A percentile compares a stretch with the other conserved stretches of the same genome.
phyloP scores from a whole-genome alignment of 2,113 vertebrate genomes.

The Chlamydotis undulata region DNA sequence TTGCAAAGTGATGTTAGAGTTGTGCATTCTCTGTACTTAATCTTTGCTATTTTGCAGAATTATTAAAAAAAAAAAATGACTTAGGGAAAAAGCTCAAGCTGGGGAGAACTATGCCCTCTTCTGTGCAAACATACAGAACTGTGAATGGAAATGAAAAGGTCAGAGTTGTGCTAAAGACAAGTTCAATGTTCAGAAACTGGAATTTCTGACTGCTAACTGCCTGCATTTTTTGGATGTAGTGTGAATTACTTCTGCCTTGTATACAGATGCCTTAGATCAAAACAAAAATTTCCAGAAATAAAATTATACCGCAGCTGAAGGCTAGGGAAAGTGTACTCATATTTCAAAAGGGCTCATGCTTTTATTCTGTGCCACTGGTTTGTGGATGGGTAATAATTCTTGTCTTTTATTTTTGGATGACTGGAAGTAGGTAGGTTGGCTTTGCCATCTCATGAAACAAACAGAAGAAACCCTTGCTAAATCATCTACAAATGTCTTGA shows the following conservation, averaged over 20 bases:
- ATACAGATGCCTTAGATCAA: background rate
- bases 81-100: background rate
- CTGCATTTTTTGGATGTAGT: background rate
- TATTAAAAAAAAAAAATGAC: background rate
- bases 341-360: background rate
- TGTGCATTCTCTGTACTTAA: background rate
- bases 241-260: background rate
- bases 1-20: background rate
- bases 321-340: background rate
- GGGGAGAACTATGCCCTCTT: background rate
- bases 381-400: background rate
- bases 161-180: background rate
- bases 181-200: background rate
- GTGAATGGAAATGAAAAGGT: background rate
- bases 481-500: background rate
- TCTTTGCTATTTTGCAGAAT: background rate
- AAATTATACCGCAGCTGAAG: background rate
- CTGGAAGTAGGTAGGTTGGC: background rate
- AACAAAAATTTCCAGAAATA: background rate
- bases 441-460: background rate
- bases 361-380: background rate
- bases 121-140: background rate
- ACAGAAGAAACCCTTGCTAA: background rate
- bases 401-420: background rate
- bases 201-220: background rate